These are phyloP conservation scores for Lethrus apterus DNA, from an alignment of 1,140 invertebrate genomes.

Conservation along the genomic window DNA sequence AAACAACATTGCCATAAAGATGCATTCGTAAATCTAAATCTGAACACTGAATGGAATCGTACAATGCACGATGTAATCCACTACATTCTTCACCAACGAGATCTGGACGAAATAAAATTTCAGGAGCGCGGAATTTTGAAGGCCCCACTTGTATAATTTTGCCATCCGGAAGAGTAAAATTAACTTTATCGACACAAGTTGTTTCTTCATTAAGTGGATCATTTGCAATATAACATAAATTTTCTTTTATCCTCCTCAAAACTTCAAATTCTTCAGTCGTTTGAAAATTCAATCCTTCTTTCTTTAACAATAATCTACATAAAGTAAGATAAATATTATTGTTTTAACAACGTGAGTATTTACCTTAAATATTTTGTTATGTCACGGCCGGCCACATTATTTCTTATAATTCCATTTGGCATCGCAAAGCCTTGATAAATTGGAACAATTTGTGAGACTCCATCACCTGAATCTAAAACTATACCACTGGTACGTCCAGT, in stretches of 20 bases:
- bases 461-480: conserved; percentile 95
- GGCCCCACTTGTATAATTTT: conserved; percentile 89
- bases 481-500: conserved; percentile 97
- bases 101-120: conserved; percentile 97
- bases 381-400: conserved; percentile 95
- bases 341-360: no score
- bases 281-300: conserved; percentile 93
- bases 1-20: conserved; percentile 95
- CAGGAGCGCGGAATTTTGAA: conserved; percentile 90
- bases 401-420: conserved; percentile 96
- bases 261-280: conserved; percentile 98
- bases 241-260: conserved; percentile 92
- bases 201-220: conserved; percentile 91
- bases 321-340: background rate
- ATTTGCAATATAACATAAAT: conserved; percentile 85
- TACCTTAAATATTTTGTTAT: conserved; percentile 88
- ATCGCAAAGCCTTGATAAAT: conserved; percentile 99
- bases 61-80: conserved; percentile 92
- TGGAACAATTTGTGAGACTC: conserved; percentile 97
- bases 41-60: conserved; percentile 92
- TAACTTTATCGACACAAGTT: conserved; percentile 79
- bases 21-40: conserved; percentile 97
- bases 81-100: conserved; percentile 96
- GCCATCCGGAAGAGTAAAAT: conserved; percentile 91
- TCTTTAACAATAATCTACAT: conserved; percentile 72